phyloP scores from a whole-genome alignment of 2,113 vertebrate species.

The Dasyurus viverrinus region DNA sequence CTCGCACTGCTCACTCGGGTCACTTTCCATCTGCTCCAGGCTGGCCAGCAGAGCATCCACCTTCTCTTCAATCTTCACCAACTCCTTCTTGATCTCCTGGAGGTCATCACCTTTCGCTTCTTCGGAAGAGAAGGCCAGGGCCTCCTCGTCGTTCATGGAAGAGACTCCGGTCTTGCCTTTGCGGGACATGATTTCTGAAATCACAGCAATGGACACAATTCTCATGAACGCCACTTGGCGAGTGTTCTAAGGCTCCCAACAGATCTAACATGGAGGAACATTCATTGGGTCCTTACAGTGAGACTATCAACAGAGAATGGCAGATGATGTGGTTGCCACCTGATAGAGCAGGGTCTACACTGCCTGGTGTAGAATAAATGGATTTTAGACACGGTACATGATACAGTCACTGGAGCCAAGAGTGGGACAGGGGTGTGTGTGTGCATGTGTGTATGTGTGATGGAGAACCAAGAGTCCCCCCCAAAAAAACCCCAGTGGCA shows the following conservation, averaged over 20 bases:
- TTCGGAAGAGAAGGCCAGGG: background rate
- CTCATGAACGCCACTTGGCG: background rate
- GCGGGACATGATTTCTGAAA: conserved; percentile 3
- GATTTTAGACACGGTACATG: background rate
- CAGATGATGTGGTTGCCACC: accelerated
- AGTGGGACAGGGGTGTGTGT: no score
- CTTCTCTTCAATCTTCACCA: background rate
- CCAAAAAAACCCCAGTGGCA: background rate
- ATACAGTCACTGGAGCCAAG: background rate
- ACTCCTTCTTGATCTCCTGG: background rate
- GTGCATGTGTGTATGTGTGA: no score
- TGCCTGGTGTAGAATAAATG: background rate
- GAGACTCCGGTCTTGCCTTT: background rate
- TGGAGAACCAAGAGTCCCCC: background rate
- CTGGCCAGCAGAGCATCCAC: background rate
- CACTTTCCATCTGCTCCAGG: background rate
- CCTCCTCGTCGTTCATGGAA: background rate
- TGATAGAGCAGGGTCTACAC: background rate
- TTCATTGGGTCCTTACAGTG: background rate
- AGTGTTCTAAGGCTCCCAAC: background rate
- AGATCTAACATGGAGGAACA: background rate
- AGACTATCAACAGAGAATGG: background rate
- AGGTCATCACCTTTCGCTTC: background rate
- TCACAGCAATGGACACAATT: background rate
- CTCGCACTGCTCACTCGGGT: background rate